Percentiles rank a stretch among this genome's conserved stretches.
Conservation (phyloP, 2,797 vertebrate genomes). For the Arnoldichthys spilopterus region DNA sequence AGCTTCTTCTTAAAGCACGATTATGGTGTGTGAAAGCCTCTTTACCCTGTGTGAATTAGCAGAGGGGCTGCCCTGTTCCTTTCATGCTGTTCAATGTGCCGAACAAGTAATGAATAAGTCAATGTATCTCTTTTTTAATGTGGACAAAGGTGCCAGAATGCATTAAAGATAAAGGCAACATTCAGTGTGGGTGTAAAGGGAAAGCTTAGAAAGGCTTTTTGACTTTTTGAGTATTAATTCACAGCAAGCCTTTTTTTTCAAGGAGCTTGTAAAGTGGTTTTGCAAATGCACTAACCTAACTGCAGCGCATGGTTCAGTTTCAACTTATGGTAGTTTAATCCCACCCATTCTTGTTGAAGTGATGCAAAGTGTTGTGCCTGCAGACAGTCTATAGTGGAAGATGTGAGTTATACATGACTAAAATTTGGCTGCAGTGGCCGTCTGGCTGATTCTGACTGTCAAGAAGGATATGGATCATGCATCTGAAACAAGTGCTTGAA, state of each 20-base stretch:
- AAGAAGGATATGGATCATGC: background rate
- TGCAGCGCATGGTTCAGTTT: background rate
- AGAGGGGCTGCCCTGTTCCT: background rate
- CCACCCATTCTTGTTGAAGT: background rate
- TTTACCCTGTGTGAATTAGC: background rate
- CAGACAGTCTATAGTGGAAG: background rate
- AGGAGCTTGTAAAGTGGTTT: background rate
- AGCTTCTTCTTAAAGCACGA: background rate
- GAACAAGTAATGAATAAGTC: background rate
- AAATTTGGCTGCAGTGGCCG: too few species aligned
- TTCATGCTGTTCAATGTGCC: background rate
- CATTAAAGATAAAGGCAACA: background rate
- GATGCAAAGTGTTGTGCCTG: background rate
- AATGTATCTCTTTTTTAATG: background rate
- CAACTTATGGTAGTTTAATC: background rate
- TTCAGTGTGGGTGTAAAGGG: background rate
- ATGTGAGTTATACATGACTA: background rate
- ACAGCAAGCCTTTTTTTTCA: too few species aligned
- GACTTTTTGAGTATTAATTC: too few species aligned
- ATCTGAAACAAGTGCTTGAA: too few species aligned
- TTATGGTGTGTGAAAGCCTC: background rate
- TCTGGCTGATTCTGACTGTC: background rate
- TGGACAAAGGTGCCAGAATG: background rate
- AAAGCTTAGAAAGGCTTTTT: background rate
- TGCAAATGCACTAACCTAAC: background rate